A percentile compares a stretch with the other conserved stretches of the same genome.
phyloP scores from a whole-genome alignment of 2,797 vertebrate genomes.

The Antennarius maculatus region DNA sequence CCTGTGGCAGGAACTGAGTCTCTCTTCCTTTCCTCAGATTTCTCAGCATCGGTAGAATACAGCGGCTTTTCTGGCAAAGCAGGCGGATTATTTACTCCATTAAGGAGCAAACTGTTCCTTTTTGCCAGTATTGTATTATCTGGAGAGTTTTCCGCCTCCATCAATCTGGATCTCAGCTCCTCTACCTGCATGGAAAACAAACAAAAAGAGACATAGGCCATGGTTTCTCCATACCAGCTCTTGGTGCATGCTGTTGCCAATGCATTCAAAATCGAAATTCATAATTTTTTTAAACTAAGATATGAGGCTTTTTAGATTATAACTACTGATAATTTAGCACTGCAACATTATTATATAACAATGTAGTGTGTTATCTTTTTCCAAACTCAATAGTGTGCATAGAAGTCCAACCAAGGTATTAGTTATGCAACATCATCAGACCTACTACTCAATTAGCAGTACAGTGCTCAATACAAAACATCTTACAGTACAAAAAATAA shows the following conservation, averaged over 20 bases:
- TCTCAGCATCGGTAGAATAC: conserved; percentile 55
- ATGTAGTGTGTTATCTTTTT: too few species aligned
- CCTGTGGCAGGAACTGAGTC: conserved; percentile 45
- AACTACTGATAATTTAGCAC: too few species aligned
- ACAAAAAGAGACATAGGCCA: conserved; percentile 3
- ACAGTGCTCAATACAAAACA: not conserved
- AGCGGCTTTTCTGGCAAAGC: conserved; percentile 78
- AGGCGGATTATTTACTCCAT: conserved; percentile 55
- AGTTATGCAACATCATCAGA: not conserved
- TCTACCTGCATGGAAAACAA: conserved; percentile 82
- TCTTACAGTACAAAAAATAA: not conserved
- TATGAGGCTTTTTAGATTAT: too few species aligned
- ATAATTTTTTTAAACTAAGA: too few species aligned
- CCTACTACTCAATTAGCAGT: not conserved
- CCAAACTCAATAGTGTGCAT: not conserved
- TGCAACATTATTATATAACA: too few species aligned
- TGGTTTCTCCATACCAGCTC: not conserved
- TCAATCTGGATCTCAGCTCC: conserved; percentile 86
- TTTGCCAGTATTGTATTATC: conserved; percentile 26
- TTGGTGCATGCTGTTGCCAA: too few species aligned
- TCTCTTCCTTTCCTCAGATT: conserved; percentile 70
- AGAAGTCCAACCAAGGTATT: not conserved
- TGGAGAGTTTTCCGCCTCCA: conserved; percentile 69
- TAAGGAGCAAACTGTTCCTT: conserved; percentile 50
- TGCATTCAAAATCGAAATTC: too few species aligned